Evolutionary conservation across 2,888 invertebrate species (phyloP).

Genomic region (Drosophila rellima): DNA sequence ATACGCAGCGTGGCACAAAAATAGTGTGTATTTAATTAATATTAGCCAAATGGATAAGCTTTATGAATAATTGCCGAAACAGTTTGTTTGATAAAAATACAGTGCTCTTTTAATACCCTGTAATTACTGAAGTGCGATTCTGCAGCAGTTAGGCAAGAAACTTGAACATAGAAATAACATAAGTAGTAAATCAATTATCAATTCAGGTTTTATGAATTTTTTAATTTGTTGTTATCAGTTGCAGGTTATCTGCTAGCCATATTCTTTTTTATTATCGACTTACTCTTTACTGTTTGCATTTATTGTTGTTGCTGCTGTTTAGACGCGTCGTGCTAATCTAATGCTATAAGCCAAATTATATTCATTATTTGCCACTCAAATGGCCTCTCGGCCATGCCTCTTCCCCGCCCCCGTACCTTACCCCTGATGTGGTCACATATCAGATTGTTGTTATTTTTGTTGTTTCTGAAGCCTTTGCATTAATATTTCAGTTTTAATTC

Average conservation of each 20-base stretch:
- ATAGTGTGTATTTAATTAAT: constrained; percentile 75
- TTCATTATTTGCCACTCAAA: constrained; percentile 54
- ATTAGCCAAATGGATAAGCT: constrained; percentile 65
- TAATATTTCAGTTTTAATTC: constrained; percentile 54
- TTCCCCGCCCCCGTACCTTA: not conserved
- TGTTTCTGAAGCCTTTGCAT: constrained; percentile 20
- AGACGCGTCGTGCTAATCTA: constrained; percentile 60
- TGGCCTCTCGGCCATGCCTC: not conserved
- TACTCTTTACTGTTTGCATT: constrained; percentile 8
- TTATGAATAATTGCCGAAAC: constrained; percentile 65
- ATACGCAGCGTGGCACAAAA: constrained; percentile 48
- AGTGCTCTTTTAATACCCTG: constrained; percentile 11
- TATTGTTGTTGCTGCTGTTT: constrained; percentile 26
- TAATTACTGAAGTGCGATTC: not conserved
- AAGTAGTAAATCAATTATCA: not conserved
- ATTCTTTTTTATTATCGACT: not conserved
- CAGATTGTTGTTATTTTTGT: not conserved
- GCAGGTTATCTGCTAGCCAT: not conserved
- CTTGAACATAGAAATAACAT: not conserved
- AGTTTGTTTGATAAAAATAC: constrained; percentile 18
- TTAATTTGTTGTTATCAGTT: not conserved
- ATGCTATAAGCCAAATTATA: constrained; percentile 62
- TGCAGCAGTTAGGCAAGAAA: not conserved
- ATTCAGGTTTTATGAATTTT: not conserved
- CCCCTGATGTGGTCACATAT: constrained; percentile 5